Evolutionary conservation across 2,797 vertebrate genomes (phyloP), one percentile per base, ranked within the genome.

Genomic region (Gouania willdenowi): DNA sequence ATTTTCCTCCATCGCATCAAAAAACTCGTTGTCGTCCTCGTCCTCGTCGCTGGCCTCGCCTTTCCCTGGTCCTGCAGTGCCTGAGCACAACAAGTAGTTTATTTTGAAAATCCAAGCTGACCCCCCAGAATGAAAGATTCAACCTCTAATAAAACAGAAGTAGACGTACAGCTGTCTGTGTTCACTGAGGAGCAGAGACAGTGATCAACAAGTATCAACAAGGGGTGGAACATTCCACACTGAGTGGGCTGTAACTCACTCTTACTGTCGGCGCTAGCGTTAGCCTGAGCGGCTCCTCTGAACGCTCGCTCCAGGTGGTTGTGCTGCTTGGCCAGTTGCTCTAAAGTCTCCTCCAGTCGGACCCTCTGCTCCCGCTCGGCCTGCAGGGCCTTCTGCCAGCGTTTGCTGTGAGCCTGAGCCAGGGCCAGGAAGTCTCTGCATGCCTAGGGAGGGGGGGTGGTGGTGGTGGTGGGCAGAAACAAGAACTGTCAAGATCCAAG

Each of bases 301-400:
- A 98, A 97, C 0, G 92, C 95, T 42, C 96, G 83, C 63, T 98
- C 96, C 65, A 98, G 84, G 75, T 98, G 89, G 73, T 98, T 98
- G 77, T 98, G 95, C 72, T 98, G 96, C 77, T 98, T 98, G 1
- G 96, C 96, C 51, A 98, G 68, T 55, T 98, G 95, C 73, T 98
- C 95, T 29, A 98, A 69, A 0, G 96, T 96, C 87, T 98, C 96
- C 55, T 98, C 95, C 79, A 98, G 79, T 1, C 96, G 88, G 57
- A 98, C 91, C 1, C 95, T 87, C 75, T 97, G 96, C 23, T 97
- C 96, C 25, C 94, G 74, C 16, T 98, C 95, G 0, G 92, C 91
- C 73, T 98, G 96, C 9, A 98, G 79, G 0, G 96, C 93, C 60
- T 95, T 97, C 85, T 98, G 94, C 95, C 94, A 98, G 27, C 93